Percentiles rank a stretch among this genome's conserved stretches.
Evolutionary conservation across 2,113 vertebrate genomes (phyloP).

Genomic region (Malurus cyaneus): DNA sequence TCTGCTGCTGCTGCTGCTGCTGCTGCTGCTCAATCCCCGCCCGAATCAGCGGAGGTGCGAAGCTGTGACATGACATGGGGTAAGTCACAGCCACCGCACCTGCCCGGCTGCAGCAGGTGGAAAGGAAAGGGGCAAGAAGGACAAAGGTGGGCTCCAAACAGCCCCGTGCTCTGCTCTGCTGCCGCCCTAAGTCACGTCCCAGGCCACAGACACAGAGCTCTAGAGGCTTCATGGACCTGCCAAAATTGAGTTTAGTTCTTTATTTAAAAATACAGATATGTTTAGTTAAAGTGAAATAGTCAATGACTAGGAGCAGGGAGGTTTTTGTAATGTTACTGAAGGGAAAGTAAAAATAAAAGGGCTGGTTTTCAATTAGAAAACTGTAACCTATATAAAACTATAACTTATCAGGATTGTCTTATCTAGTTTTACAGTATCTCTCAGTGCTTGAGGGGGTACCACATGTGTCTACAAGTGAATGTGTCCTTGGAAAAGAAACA

Average conservation of each 20-base stretch:
- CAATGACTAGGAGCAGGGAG: not conserved
- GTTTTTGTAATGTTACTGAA: not conserved
- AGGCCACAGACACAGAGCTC: not conserved
- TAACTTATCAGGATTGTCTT: not conserved
- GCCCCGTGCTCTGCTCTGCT: fast-evolving
- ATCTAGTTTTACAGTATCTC: not conserved
- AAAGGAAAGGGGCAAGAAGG: not conserved
- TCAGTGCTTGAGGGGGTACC: not conserved
- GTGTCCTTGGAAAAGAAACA: not conserved
- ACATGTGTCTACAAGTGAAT: not conserved
- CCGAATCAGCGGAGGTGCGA: fast-evolving
- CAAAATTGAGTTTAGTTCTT: not conserved
- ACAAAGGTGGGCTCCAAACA: fast-evolving
- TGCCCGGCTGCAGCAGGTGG: not conserved
- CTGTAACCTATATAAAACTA: not conserved
- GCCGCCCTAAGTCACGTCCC: not conserved
- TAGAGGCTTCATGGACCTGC: not conserved
- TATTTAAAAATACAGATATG: not conserved
- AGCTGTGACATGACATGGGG: not conserved
- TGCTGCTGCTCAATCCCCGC: not conserved
- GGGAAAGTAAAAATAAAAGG: not conserved
- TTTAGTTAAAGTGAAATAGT: not conserved
- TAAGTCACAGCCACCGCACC: not conserved
- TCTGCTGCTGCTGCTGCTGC: not conserved
- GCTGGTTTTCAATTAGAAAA: not conserved